Base-by-base conservation (phyloP, 2,888 invertebrate species). In the Drosophila longiperda region DNA sequence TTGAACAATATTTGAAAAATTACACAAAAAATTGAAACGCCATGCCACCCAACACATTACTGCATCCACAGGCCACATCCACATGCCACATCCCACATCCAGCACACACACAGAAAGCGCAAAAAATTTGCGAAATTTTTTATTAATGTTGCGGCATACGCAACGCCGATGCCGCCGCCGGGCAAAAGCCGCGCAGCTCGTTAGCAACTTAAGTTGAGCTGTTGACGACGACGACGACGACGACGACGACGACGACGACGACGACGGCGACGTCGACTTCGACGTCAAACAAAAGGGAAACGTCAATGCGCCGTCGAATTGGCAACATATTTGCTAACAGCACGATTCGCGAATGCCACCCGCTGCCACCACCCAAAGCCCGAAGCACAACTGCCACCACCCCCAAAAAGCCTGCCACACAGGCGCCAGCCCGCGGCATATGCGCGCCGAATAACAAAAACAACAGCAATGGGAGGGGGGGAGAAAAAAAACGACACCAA, bases 1-100 rank as follows among this genome's bases (percentile, higher is more conserved):
- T 91, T 92, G 89, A 90, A 91, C 90, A 91, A 90, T 91, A 91
- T 92, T 92, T 89, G 86, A 91, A 91, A 91, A 90, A 91, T 92
- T 91, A 89, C 80, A 78, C 71, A 72, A 76, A 81, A 78, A 82
- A 78, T 40, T 42, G 55, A 55, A 55, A 20, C 52, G 32, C 23
- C 54, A 33, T 36, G 17, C 38, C 65, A 23, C 38, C 48, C 49
- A 53, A 32, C 62, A 80, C 75, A 79, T 80, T 36, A 54, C 54
- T 36, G 23, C 54, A 26, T 29, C 50, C 23, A 36, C 29, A 29
- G 29, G 29, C 29, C 29, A 29, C 29, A 26, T 26, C 4, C 26
- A 26, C 26, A 29, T 29, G 0, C 5, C 29, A 29, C 29, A 29
- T 29, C 50, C 23, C 66, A 80, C 75, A 79, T 79, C 29, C 26